Evolutionary conservation across 2,888 invertebrate species (phyloP), one percentile per base, ranked within the genome.

Genomic region (Hydraecia micacea): DNA sequence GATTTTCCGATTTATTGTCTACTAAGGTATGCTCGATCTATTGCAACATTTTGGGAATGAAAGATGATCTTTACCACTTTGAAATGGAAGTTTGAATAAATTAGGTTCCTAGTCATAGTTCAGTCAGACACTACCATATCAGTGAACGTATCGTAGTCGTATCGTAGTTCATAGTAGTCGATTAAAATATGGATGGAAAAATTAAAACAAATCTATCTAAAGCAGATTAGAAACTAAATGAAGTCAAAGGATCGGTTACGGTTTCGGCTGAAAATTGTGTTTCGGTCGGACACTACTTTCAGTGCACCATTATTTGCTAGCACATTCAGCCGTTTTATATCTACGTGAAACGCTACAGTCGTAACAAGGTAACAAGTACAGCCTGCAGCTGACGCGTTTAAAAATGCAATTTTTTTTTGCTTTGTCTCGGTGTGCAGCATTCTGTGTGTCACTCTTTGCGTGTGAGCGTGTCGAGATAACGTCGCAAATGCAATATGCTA

Each of bases 381-480:
- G 85, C 79, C 91, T 92, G 92, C 90, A 86, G 86, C 80, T 90
- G 92, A 91, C 91, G 84, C 86, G 75, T 91, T 91, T 89, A 86
- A 91, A 91, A 91, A 89, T 91, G 91, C 91, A 91, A 72, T 87
- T 89, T 92, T 87, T 89, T 92, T 92, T 91, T 90, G 73, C 84
- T 84, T 85, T 86, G 75, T 85, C 76, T 81, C 80, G 36, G 78
- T 79, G 79, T 86, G 78, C 71, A 78, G 74, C 67, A 70, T 76
- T 82, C 77, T 79, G 58, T 67, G 75, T 78, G 77, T 77, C 81
- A 77, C 67, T 81, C 67, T 77, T 69, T 72, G n/a, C n/a, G n/a
- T 58, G 55, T 58, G 55, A 58, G 74, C 25, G 73, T 75, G 67
- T 79, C 28, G 58, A 73, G 66, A 25, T 73, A 68, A 42, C 39